Base-by-base conservation (phyloP, 1,140 invertebrate genomes). In the Schlechtendalia chinensis region DNA sequence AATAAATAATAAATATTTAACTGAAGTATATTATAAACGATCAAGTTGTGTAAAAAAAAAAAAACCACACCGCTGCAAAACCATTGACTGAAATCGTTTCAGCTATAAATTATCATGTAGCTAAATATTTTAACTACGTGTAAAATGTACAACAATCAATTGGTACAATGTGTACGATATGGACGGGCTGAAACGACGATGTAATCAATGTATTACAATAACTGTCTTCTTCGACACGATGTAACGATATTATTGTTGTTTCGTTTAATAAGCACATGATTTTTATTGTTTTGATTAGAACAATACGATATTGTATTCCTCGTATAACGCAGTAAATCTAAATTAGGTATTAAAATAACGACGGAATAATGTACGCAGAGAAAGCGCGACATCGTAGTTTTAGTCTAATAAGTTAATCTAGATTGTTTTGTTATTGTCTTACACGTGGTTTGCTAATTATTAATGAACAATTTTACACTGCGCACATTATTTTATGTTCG, bases 241-340 rank as follows among this genome's bases (percentile, higher is more conserved):
- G 50, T 69, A 50, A 24, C 12, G 12, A 12, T 50, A 50, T 50
- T 50, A 12, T 50, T 19, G 47, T 69, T 69, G 67, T 69, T 69
- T 69, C 22, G 22, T 69, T 14, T 69, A 24, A 69, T 47, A 69
- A 69, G 47, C 22, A 27, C 19, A 69, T 69, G 6, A 69, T 69
- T n/a, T n/a, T 69, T 69, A 50, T 69, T 71, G 67, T 71, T 50
- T 53, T 27, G 67, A 53, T 27, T 50, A 27, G 24, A 71, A 71
- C 67, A 71, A 71, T 71, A 45, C 45, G 50, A 24, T 27, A 71
- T 71, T 71, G 67, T 63, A 63, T 10, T 50, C 27, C 27, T 8
- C 32, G 32, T 8, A 8, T 8, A 8, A 5, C 14, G 14, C 47
- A 1, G 47, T 71, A 53, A 16, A 71, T 53, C 22, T 17, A 53